Percentiles rank a stretch among this genome's conserved stretches.
Conservation (phyloP, 2,113 vertebrate genomes). For the Lasiurus borealis region DNA sequence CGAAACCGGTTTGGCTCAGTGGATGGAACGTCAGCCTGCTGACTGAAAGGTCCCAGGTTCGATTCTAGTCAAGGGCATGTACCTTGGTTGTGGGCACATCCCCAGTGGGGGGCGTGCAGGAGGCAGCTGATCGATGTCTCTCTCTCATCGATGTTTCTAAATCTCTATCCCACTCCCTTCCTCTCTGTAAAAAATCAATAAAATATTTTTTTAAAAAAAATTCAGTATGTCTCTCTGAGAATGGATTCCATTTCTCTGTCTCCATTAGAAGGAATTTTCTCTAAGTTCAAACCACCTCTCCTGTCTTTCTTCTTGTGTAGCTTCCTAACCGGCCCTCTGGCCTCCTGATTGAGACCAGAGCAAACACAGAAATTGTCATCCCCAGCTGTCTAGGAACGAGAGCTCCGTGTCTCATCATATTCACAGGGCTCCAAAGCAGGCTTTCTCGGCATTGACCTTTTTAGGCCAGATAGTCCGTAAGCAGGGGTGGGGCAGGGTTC, state of each 20-base stretch:
- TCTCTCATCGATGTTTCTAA: too few species aligned
- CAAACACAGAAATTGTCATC: neutral
- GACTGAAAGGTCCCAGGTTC: too few species aligned
- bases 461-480: neutral
- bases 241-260: neutral
- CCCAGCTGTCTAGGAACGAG: neutral
- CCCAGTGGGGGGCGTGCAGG: too few species aligned
- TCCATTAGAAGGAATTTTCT: slow-evolving; percentile 13
- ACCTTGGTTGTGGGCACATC: too few species aligned
- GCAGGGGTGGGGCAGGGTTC: neutral
- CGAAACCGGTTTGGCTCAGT: too few species aligned
- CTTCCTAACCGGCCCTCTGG: neutral
- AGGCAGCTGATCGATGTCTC: too few species aligned
- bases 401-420: neutral
- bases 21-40: too few species aligned
- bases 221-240: slow-evolving; percentile 29
- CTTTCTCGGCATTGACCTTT: neutral
- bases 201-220: neutral
- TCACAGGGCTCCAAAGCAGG: neutral
- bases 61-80: too few species aligned
- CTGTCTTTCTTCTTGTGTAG: neutral
- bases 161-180: too few species aligned
- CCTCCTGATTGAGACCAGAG: slow-evolving; percentile 10
- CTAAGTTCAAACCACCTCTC: neutral
- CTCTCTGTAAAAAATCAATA: too few species aligned